Conservation (phyloP, 2,888 invertebrate genomes). For the Morpho achilles region DNA sequence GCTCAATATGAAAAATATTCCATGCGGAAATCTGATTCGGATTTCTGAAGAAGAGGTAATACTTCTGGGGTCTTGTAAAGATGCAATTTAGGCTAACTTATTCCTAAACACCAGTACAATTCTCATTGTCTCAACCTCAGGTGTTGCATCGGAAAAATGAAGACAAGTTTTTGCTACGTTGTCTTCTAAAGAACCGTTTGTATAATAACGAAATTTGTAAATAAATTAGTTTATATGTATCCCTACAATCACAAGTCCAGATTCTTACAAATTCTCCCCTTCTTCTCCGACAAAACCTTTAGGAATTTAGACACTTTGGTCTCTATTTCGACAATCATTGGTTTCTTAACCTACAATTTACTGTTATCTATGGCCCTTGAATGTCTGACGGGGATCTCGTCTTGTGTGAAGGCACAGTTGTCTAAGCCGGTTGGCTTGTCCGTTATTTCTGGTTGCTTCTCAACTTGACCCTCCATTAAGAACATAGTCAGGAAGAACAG, state of each 20-base stretch:
- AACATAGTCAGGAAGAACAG: conserved; percentile 90
- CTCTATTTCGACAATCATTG: not conserved
- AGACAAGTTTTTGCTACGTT: too few relatives aligned
- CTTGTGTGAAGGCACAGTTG: conserved; percentile 22
- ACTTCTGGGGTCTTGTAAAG: too few relatives aligned
- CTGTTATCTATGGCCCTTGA: conserved; percentile 23
- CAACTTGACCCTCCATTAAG: conserved; percentile 83
- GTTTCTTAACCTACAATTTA: conserved; percentile 20
- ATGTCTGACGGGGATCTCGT: conserved; percentile 12
- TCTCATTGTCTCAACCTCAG: too few relatives aligned
- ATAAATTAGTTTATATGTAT: not conserved
- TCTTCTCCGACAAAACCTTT: not conserved
- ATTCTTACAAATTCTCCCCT: not conserved
- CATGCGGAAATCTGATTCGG: too few relatives aligned
- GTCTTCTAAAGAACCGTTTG: too few relatives aligned
- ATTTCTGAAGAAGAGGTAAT: too few relatives aligned
- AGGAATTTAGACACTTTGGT: conserved; percentile 3
- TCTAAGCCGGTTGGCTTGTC: conserved; percentile 17
- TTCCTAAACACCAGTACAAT: too few relatives aligned
- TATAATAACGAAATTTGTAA: not conserved
- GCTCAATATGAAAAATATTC: too few relatives aligned
- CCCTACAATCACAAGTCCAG: not conserved
- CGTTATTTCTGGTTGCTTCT: conserved; percentile 10
- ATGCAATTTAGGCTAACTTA: too few relatives aligned
- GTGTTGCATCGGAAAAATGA: too few relatives aligned